A percentile compares a stretch with the other conserved stretches of the same genome.
Evolutionary conservation across 2,113 vertebrate genomes (phyloP).

Genomic region (Tringa solitaria): DNA sequence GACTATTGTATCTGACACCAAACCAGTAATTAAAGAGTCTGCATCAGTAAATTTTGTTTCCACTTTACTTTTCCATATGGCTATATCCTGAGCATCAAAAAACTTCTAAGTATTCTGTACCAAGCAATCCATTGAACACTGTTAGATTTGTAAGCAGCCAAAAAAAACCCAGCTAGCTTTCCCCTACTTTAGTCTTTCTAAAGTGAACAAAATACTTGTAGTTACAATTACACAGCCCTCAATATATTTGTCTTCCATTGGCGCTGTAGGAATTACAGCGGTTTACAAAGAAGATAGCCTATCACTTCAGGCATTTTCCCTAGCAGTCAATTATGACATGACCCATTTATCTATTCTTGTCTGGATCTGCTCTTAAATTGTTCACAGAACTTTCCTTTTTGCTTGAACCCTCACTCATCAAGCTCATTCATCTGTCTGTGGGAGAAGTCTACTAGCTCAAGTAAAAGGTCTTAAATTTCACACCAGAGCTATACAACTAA

Average conservation of each 20-base stretch:
- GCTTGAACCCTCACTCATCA: not conserved
- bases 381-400: not conserved
- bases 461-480: not conserved
- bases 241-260: not conserved
- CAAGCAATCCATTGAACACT: not conserved
- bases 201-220: not conserved
- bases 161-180: not conserved
- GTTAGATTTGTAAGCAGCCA: not conserved
- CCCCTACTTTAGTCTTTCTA: not conserved
- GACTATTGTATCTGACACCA: not conserved
- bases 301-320: not conserved
- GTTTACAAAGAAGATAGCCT: not conserved
- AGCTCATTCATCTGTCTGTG: not conserved
- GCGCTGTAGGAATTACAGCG: not conserved
- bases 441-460: not conserved
- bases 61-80: not conserved
- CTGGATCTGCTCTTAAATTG: not conserved
- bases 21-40: not conserved
- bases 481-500: not conserved
- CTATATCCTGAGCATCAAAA: not conserved
- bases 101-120: not conserved
- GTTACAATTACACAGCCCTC: not conserved
- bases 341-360: not conserved
- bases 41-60: not conserved
- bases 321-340: not conserved